Evolutionary conservation across 2,113 vertebrate species (phyloP).

Genomic region (Nannobrachium achirus): DNA sequence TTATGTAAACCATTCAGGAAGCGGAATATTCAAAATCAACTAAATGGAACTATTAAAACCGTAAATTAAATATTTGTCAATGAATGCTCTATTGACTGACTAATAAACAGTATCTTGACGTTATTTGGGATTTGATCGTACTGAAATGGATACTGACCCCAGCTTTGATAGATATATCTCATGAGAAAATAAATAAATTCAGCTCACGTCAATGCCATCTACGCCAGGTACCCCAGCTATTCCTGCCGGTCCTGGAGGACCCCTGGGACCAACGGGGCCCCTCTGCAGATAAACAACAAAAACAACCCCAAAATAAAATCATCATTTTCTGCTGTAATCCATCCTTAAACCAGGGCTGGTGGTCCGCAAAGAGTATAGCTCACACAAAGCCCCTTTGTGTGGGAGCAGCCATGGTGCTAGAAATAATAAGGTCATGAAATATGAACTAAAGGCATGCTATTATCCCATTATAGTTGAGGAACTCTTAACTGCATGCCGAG

Average conservation of each 20-base stretch:
- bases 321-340: constrained; percentile 23
- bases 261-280: constrained; percentile 85
- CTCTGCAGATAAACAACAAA: constrained; percentile 79
- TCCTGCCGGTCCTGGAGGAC: constrained; percentile 84
- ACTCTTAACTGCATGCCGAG: constrained; percentile 32
- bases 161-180: neutral
- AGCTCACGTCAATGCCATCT: constrained; percentile 95
- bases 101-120: neutral
- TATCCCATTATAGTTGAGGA: constrained; percentile 24
- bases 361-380: neutral
- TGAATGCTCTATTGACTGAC: no score
- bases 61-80: no score
- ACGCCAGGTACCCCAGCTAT: constrained; percentile 90
- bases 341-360: constrained; percentile 28
- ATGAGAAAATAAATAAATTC: neutral
- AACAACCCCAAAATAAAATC: neutral
- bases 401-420: constrained; percentile 8
- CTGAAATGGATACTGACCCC: neutral
- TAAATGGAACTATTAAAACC: neutral
- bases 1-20: neutral
- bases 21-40: neutral
- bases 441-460: constrained; percentile 19
- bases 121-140: constrained; percentile 21
- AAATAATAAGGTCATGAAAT: constrained; percentile 50
- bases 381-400: constrained; percentile 66